A percentile compares a stretch with the other conserved stretches of the same genome.
These are phyloP conservation scores for Nezara viridula DNA, from an alignment of 2,888 invertebrate genomes.

Conservation along the genomic window DNA sequence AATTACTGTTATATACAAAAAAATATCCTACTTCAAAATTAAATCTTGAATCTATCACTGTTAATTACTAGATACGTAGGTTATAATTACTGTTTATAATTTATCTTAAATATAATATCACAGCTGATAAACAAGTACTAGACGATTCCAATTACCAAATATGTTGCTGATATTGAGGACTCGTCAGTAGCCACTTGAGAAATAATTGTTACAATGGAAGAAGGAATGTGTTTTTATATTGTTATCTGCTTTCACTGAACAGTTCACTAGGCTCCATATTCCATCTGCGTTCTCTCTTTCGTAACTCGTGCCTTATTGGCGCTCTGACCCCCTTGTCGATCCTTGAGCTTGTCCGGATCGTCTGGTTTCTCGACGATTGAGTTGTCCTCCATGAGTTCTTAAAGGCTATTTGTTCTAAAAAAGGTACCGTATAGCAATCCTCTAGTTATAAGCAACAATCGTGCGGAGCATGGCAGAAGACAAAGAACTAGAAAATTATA, in stretches of 20 bases:
- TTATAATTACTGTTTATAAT: background rate
- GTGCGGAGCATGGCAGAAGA: background rate
- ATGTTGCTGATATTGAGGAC: background rate
- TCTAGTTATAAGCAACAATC: background rate
- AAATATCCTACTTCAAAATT: too few species aligned
- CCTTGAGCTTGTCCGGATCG: background rate
- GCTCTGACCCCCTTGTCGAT: background rate
- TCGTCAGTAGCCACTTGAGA: background rate
- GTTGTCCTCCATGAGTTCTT: background rate
- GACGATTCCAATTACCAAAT: background rate
- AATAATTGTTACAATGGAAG: background rate
- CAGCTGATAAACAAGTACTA: background rate
- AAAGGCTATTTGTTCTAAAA: background rate
- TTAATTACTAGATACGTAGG: too few species aligned
- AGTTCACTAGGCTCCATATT: background rate
- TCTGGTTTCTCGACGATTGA: background rate
- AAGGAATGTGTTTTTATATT: background rate
- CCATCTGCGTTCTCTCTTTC: background rate
- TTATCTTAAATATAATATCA: background rate
- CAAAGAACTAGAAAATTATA: background rate
- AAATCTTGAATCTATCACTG: too few species aligned
- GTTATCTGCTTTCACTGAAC: background rate
- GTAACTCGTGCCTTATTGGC: constrained; percentile 19
- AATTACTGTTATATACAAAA: too few species aligned
- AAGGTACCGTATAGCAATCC: background rate